Evolutionary conservation across 1,140 invertebrate species (phyloP), one percentile per base, ranked within the genome.

Genomic region (Chymomyza costata): DNA sequence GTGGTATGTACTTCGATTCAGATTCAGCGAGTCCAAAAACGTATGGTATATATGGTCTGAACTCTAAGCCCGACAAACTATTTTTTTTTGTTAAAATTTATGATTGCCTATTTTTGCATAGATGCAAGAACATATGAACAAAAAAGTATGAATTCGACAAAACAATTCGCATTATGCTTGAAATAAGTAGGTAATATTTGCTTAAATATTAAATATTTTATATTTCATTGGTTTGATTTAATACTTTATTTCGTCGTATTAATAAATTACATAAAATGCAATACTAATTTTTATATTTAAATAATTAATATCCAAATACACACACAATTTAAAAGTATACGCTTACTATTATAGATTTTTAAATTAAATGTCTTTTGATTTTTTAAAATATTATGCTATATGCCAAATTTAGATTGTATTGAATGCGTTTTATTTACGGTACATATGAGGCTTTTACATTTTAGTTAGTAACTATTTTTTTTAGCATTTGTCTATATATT

Each of bases 171-270:
- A n/a, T n/a, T n/a, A n/a, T n/a, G n/a, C n/a, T n/a, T n/a, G n/a
- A n/a, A n/a, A 35, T 8, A 11, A 34, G 1, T 35, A 35, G 13
- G 8, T 35, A 43, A 15, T 21, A 13, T 43, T 43, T 45, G 8
- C 41, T 44, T 44, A 3, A 15, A 14, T 44, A 41, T 41, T 45
- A 31, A 16, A 45, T 45, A 45, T 45, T 45, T 16, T 39, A 18
- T 3, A 10, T 25, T n/a, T 66, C 28, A 43, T 19, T 80, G 68
- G 74, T 80, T 78, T 76, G 66, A 78, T 70, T 62, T 76, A 76
- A 76, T 76, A 76, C 70, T 76, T 76, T 76, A 76, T 78, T 25
- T 76, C 60, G 62, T 28, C 48, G 55, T 55, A 65, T 74, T 40
- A 60, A 65, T 76, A 52, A 76, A 55, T 63, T 74, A 67, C 49